Evolutionary conservation across 2,797 vertebrate genomes (phyloP).

Genomic region (Leptatherina wallacei): DNA sequence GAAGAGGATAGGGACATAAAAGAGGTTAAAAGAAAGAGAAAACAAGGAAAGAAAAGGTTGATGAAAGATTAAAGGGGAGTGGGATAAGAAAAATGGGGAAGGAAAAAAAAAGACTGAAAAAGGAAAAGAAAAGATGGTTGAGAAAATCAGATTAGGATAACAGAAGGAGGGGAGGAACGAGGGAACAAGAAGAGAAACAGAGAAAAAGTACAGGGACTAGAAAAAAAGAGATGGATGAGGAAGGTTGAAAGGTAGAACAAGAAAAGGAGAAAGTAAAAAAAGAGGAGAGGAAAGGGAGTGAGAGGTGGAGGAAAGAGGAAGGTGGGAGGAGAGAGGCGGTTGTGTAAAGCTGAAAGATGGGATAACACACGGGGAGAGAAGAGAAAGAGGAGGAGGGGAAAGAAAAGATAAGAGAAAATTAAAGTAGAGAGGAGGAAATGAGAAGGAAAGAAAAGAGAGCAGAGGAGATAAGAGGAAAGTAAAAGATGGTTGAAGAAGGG

Average conservation of each 20-base stretch:
- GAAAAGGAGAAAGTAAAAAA: not conserved
- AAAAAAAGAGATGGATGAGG: accelerated
- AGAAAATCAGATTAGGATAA: too few species aligned
- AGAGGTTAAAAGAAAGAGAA: not conserved
- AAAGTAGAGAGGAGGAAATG: not conserved
- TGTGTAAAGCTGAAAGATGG: too few species aligned
- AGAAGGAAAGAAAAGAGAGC: not conserved
- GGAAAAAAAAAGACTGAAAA: not conserved
- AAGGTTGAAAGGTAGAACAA: not conserved
- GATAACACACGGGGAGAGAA: too few species aligned
- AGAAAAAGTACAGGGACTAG: not conserved
- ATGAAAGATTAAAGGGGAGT: not conserved
- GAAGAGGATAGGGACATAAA: too few species aligned
- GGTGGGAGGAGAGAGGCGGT: not conserved
- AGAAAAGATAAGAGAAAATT: not conserved
- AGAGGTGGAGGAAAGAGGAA: not conserved
- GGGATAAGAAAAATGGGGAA: not conserved
- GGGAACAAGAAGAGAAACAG: not conserved
- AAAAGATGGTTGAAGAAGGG: too few species aligned
- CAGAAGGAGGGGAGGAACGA: too few species aligned
- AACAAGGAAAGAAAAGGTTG: not conserved
- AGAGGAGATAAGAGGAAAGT: not conserved
- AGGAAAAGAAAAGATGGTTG: too few species aligned
- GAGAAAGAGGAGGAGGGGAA: not conserved
- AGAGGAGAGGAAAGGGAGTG: not conserved